A percentile compares a stretch with the other conserved stretches of the same genome.
Conservation (phyloP, 2,113 vertebrate species). For the Thomomys bottae region DNA sequence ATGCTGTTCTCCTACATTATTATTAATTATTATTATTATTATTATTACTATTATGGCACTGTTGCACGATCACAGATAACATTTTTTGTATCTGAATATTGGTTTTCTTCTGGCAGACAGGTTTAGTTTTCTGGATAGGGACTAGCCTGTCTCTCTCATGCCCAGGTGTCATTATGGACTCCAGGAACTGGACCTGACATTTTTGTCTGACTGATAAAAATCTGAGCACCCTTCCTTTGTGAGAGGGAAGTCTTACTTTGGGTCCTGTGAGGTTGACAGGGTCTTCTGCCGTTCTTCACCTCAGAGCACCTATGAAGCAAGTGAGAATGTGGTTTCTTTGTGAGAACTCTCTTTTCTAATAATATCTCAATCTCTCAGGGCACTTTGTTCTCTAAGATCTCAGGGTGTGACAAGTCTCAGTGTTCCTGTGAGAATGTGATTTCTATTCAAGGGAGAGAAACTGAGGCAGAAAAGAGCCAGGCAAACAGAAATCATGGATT, state of each 20-base stretch:
- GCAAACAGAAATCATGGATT: not conserved
- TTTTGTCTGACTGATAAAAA: not conserved
- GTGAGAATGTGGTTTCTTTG: conserved; percentile 49
- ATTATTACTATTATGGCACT: not conserved
- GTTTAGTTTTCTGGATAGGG: not conserved
- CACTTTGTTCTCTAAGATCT: conserved; percentile 2
- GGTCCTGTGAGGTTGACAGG: not conserved
- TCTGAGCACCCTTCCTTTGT: not conserved
- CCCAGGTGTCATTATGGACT: not conserved
- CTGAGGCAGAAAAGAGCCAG: conserved; percentile 6
- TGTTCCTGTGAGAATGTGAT: conserved; percentile 9
- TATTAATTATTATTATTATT: not conserved
- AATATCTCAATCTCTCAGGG: conserved; percentile 38
- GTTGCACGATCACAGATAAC: fast-evolving
- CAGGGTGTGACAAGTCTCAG: not conserved
- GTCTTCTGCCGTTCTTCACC: not conserved
- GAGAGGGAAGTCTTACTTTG: not conserved
- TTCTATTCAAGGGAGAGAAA: conserved; percentile 25
- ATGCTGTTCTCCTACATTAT: not conserved
- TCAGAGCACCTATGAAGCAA: not conserved
- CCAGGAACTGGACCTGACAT: not conserved
- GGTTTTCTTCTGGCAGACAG: not conserved
- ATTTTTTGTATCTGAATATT: not conserved
- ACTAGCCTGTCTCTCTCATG: not conserved
- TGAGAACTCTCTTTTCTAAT: conserved; percentile 63